phyloP scores from a whole-genome alignment of 2,888 invertebrate genomes.

The Polyploca ridens region DNA sequence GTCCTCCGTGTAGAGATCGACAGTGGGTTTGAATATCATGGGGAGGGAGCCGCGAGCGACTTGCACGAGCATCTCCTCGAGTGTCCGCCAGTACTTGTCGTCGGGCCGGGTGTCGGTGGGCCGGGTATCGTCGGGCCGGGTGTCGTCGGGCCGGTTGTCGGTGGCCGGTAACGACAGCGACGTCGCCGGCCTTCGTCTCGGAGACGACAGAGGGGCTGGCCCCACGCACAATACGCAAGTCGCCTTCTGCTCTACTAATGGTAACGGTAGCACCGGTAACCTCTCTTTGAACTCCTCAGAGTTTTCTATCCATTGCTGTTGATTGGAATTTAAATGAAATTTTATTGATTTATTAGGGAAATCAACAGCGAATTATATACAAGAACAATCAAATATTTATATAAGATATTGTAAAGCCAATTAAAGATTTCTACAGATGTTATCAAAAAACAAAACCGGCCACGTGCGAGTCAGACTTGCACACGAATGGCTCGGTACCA shows the following conservation, averaged over 20 bases:
- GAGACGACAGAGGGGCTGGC: conserved; percentile 75
- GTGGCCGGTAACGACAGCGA: conserved; percentile 70
- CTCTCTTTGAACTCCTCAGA: conserved; percentile 61
- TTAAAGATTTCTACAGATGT: too few relatives aligned
- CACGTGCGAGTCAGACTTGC: too few relatives aligned
- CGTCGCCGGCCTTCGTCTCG: conserved; percentile 64
- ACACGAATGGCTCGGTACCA: too few relatives aligned
- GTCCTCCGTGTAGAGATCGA: conserved; percentile 88
- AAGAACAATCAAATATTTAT: too few relatives aligned
- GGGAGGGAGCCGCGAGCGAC: conserved; percentile 88
- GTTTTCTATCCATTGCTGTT: conserved; percentile 77
- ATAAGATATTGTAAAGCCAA: too few relatives aligned
- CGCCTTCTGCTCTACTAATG: conserved; percentile 87
- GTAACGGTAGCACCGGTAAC: conserved; percentile 89
- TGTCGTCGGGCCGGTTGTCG: conserved; percentile 39
- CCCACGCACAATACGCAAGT: conserved; percentile 89
- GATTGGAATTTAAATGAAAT: too few relatives aligned
- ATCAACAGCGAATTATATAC: too few relatives aligned
- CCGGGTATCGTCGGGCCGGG: conserved; percentile 39
- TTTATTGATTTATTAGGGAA: background rate
- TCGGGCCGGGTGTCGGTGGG: conserved; percentile 33
- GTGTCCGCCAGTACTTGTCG: conserved; percentile 86
- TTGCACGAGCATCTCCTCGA: conserved; percentile 91
- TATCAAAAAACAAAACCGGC: too few relatives aligned
- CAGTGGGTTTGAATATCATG: conserved; percentile 91